These are phyloP conservation scores for Cryptus viduatorius DNA, from an alignment of 2,888 invertebrate genomes.

Conservation along the genomic window DNA sequence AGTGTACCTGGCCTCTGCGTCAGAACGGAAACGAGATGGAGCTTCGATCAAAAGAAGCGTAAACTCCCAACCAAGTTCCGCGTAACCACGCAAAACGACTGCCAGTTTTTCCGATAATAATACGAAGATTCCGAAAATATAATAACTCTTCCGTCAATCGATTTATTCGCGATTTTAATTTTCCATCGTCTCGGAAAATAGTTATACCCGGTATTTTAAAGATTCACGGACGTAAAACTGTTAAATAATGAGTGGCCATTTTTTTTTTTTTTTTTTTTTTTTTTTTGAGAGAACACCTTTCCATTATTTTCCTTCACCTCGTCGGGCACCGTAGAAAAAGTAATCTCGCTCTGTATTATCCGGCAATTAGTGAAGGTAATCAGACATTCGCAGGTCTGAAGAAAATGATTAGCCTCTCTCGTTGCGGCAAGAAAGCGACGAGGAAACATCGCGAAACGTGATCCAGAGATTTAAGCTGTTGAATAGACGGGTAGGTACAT, in stretches of 20 bases:
- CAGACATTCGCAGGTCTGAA: conserved; percentile 20
- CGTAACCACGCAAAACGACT: conserved; percentile 32
- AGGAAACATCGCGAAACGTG: conserved; percentile 17
- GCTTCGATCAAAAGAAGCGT: conserved; percentile 50
- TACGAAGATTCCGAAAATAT: conserved; percentile 46
- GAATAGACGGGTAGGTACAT: conserved; percentile 13
- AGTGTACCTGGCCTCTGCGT: conserved; percentile 10
- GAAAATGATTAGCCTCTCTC: conserved; percentile 32
- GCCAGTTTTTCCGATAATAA: conserved; percentile 59
- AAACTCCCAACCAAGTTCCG: background rate
- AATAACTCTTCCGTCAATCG: conserved; percentile 41
- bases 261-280: too few species aligned
- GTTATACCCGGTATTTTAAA: background rate
- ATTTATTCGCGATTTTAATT: conserved; percentile 38
- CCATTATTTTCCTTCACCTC: background rate
- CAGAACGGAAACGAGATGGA: conserved; percentile 15
- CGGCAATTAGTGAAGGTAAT: background rate
- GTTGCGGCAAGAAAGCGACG: conserved; percentile 20
- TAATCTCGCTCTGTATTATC: background rate
- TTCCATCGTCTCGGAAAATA: background rate
- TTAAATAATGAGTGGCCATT: too few species aligned
- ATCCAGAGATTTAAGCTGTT: conserved; percentile 15
- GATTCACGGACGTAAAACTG: too few species aligned
- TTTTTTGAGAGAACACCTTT: too few species aligned
- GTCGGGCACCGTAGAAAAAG: background rate